phyloP scores from a whole-genome alignment of 2,888 invertebrate species.

The Cynaeus angustus region DNA sequence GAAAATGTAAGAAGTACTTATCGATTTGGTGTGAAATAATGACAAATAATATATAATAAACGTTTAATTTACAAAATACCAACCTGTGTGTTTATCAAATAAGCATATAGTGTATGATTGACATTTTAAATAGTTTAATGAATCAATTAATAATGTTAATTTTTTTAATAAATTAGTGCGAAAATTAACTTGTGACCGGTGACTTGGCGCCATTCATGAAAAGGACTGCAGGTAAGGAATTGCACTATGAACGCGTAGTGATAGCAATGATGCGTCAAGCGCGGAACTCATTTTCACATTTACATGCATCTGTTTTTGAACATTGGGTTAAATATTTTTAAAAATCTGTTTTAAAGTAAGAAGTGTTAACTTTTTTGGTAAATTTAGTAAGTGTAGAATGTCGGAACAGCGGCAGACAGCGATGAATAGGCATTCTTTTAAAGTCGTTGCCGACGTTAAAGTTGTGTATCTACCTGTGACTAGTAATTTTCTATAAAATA shows the following conservation, averaged over 20 bases:
- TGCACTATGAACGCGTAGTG: conserved; percentile 3
- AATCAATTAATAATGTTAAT: conserved; percentile 47
- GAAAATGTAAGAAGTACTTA: conserved; percentile 70
- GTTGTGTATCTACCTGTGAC: no score
- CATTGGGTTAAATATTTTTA: no score
- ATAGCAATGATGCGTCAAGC: conserved; percentile 32
- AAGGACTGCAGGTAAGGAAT: conserved; percentile 26
- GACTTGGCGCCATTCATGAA: conserved; percentile 30
- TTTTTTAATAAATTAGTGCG: conserved; percentile 45
- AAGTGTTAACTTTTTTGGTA: no score
- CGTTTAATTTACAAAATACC: conserved; percentile 70
- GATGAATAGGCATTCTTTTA: not conserved
- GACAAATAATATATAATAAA: conserved; percentile 71
- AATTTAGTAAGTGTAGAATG: no score
- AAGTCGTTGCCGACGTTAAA: no score
- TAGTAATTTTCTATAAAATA: not conserved
- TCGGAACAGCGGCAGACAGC: not conserved
- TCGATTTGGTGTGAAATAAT: conserved; percentile 72
- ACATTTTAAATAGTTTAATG: conserved; percentile 59
- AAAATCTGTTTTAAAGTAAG: no score
- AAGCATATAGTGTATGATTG: conserved; percentile 66
- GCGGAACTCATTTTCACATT: conserved; percentile 33
- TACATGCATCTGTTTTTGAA: no score
- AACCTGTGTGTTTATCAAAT: conserved; percentile 67
- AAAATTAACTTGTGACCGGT: conserved; percentile 14